Evolutionary conservation across 1,140 invertebrate genomes (phyloP).

Genomic region (Drosophila pandora): DNA sequence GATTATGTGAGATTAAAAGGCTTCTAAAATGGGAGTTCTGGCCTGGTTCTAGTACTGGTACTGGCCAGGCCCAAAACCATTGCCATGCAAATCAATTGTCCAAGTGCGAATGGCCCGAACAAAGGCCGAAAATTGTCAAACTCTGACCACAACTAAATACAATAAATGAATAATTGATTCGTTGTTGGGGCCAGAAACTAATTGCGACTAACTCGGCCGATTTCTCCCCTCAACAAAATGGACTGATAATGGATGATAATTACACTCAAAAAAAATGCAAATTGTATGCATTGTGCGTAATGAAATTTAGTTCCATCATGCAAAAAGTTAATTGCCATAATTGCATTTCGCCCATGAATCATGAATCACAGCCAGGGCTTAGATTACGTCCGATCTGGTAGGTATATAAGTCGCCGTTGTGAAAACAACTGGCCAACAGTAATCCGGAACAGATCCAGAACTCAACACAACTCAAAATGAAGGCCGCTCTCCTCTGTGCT

Average conservation of each 20-base stretch:
- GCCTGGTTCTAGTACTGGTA: not conserved
- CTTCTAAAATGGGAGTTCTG: slow-evolving; percentile 24
- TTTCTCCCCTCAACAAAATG: slow-evolving; percentile 6
- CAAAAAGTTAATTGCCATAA: slow-evolving; percentile 75
- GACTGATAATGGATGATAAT: slow-evolving; percentile 64
- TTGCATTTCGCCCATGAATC: slow-evolving; percentile 38
- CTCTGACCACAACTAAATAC: slow-evolving; percentile 41
- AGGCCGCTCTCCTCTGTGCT: slow-evolving; percentile 49
- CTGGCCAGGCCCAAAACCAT: slow-evolving; percentile 14
- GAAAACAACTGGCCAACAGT: slow-evolving; percentile 24
- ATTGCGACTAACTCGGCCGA: slow-evolving; percentile 57
- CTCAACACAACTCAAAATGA: slow-evolving; percentile 35
- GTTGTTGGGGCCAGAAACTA: slow-evolving; percentile 64
- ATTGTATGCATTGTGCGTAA: slow-evolving; percentile 71
- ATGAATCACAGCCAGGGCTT: not conserved
- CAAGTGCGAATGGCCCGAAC: slow-evolving; percentile 55
- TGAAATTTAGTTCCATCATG: slow-evolving; percentile 52
- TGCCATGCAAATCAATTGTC: slow-evolving; percentile 58
- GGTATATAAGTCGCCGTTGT: slow-evolving; percentile 54
- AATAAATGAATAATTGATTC: slow-evolving; percentile 78
- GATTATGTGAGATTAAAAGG: slow-evolving; percentile 42
- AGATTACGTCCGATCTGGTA: slow-evolving; percentile 15
- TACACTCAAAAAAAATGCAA: slow-evolving; percentile 48
- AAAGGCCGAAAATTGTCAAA: slow-evolving; percentile 67
- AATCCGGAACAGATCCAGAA: slow-evolving; percentile 5